A percentile compares a stretch with the other conserved stretches of the same genome.
phyloP scores from a whole-genome alignment of 2,888 invertebrate genomes.

The Drosophila fulvimacula region DNA sequence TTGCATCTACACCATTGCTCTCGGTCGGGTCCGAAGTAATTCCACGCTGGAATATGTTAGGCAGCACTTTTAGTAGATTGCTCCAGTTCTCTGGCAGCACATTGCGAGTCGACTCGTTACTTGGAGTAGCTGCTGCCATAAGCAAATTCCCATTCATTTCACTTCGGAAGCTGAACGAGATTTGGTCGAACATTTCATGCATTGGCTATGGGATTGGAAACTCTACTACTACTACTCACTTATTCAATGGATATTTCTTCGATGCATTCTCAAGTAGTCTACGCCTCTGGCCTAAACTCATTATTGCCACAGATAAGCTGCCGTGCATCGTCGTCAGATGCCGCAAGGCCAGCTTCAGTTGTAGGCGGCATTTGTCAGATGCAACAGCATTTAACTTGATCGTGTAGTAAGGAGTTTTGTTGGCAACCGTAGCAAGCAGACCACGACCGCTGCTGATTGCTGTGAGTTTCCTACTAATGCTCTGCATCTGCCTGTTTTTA shows the following conservation, averaged over 20 bases:
- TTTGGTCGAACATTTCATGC: too few relatives aligned
- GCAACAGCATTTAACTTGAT: not conserved
- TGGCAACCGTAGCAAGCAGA: not conserved
- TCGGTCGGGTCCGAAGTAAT: too few relatives aligned
- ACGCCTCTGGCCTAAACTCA: not conserved
- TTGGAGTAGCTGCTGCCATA: not conserved
- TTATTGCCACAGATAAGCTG: too few relatives aligned
- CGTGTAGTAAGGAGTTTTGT: too few relatives aligned
- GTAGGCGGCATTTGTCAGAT: not conserved
- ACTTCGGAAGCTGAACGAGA: not conserved
- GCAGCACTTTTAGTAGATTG: not conserved
- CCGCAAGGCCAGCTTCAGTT: not conserved
- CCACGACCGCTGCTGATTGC: not conserved
- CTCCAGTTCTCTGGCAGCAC: not conserved
- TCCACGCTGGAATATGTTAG: not conserved
- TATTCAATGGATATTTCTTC: not conserved
- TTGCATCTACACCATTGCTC: not conserved
- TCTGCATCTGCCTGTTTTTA: slow-evolving; percentile 25
- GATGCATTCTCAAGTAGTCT: not conserved
- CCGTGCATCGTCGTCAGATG: not conserved
- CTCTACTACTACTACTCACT: too few relatives aligned
- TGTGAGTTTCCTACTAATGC: slow-evolving; percentile 13
- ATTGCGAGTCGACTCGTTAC: not conserved
- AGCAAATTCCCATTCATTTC: not conserved
- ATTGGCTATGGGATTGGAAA: too few relatives aligned